A percentile compares a stretch with the other conserved stretches of the same genome.
phyloP scores from a whole-genome alignment of 2,888 invertebrate genomes.

The Dynastes tityus region DNA sequence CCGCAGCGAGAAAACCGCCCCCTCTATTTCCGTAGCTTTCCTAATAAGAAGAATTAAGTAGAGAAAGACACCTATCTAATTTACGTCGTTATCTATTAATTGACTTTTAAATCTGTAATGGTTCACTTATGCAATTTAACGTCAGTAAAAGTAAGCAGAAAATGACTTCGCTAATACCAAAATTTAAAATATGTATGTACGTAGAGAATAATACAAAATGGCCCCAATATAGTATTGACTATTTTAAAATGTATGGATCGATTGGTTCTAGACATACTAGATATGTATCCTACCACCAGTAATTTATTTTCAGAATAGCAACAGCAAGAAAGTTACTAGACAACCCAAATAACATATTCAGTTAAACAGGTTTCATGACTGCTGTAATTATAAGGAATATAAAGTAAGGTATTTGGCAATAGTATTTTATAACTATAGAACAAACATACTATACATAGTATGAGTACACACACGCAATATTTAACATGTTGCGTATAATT shows the following conservation, averaged over 20 bases:
- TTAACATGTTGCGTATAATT: too few relatives aligned
- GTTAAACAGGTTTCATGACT: too few relatives aligned
- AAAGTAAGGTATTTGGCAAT: too few relatives aligned
- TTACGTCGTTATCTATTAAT: slow-evolving; percentile 41
- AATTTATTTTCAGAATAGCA: too few relatives aligned
- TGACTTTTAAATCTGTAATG: slow-evolving; percentile 39
- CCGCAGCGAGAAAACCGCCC: slow-evolving; percentile 38
- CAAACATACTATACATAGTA: too few relatives aligned
- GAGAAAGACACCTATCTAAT: slow-evolving; percentile 31
- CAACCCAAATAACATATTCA: not conserved
- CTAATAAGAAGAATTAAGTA: slow-evolving; percentile 25
- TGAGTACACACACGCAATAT: too few relatives aligned
- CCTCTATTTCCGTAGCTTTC: slow-evolving; percentile 29
- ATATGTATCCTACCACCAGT: too few relatives aligned
- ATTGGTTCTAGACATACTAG: too few relatives aligned
- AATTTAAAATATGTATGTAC: not conserved
- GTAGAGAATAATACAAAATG: not conserved
- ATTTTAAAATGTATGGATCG: not conserved
- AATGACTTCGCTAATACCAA: slow-evolving; percentile 6
- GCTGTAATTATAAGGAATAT: too few relatives aligned
- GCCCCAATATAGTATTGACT: not conserved
- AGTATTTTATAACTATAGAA: too few relatives aligned
- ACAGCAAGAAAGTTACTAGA: not conserved
- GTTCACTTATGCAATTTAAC: slow-evolving; percentile 15
- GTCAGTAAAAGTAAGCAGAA: slow-evolving; percentile 7